Evolutionary conservation across 35 echinoderm and acorn worm species (phyloP).

Genomic region (Heliocidaris tuberculata): DNA sequence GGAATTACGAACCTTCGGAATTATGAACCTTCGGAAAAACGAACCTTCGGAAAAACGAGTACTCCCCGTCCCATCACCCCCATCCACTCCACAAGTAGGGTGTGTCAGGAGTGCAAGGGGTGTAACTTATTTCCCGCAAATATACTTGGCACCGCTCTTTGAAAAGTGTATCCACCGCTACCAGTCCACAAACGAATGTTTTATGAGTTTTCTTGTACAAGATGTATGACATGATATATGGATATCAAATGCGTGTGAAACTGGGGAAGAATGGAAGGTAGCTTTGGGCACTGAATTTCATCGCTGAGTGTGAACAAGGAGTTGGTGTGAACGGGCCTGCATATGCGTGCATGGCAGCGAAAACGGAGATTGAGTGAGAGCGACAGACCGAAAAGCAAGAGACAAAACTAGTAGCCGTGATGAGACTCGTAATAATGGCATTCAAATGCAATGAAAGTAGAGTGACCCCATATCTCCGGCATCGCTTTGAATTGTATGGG

Average conservation of each 20-base stretch:
- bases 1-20: no score
- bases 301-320: background rate
- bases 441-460: constrained; percentile 12
- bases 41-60: no score
- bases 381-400: constrained; percentile 8
- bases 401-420: constrained; percentile 9
- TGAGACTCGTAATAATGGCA: background rate
- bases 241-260: no score
- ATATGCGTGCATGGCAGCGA: background rate
- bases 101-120: no score
- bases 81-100: no score
- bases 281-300: background rate
- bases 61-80: no score
- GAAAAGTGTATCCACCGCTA: no score
- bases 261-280: background rate
- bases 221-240: background rate
- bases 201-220: no score
- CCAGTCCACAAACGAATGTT: no score
- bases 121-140: no score
- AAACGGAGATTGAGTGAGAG: background rate
- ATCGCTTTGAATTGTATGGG: background rate
- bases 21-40: no score
- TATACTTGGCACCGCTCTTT: no score
- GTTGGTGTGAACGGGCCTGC: background rate
- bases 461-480: background rate